Evolutionary conservation across 2,888 invertebrate genomes (phyloP), one percentile per base, ranked within the genome.

Genomic region (Hirtodrosophila histrioides): DNA sequence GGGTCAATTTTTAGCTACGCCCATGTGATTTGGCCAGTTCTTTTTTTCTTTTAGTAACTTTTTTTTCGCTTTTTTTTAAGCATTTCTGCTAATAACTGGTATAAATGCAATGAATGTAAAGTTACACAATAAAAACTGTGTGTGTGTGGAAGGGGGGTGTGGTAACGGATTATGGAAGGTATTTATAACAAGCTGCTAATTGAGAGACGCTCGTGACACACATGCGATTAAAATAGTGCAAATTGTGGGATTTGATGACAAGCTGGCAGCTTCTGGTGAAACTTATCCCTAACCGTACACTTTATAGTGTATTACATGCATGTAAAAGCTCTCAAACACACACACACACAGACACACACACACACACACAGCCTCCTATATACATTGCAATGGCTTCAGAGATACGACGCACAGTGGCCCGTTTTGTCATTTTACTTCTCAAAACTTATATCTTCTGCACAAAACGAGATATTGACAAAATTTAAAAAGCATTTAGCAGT

Each of bases 31-130:
- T 24, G 23, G 36, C 29, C 27, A 39, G 23, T 17, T 50, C 49
- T 33, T 39, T 39, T 37, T 43, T 44, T 53, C 24, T 39, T 1
- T 9, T 9, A 4, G 12, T 36, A 27, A 27, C 6, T 27, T 27
- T 27, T 27, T 11, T 27, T 51, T 44, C 9, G 45, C 23, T 53
- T 44, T 17, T 24, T 36, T 46, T 51, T 40, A 37, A 36, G 41
- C 54, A 57, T 73, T 74, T 62, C 29, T 57, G 68, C 61, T 77
- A 77, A 77, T 73, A 73, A 72, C 55, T 65, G 41, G 35, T 9
- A 57, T 57, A 63, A 71, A 70, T 63, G 72, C 53, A 74, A 74
- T 74, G 68, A 74, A 78, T 67, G 61, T 62, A 48, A 74, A 78
- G 46, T 68, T 58, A 53, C 49, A 54, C 57, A 57, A 46, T 27